Percentiles rank a stretch among this genome's conserved stretches.
These are phyloP conservation scores for Idaea biselata DNA, from an alignment of 2,888 invertebrate species.

Conservation along the genomic window DNA sequence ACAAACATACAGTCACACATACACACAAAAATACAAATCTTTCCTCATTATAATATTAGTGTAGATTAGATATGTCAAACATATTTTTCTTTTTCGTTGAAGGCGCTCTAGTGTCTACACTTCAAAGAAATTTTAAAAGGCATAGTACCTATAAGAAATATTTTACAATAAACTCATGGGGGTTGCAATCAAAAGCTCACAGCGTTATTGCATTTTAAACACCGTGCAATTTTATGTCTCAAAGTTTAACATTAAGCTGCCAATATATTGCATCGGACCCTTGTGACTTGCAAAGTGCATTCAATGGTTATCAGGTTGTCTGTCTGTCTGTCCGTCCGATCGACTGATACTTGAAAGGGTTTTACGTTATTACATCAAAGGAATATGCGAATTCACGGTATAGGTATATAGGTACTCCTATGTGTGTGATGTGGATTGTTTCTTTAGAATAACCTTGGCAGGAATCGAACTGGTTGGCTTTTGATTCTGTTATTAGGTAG, in stretches of 20 bases:
- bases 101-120: no score
- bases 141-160: no score
- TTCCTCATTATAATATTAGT: no score
- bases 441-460: background rate
- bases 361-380: conserved; percentile 17
- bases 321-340: conserved; percentile 21
- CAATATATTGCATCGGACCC: background rate
- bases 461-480: no score
- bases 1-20: no score
- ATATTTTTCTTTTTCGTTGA: no score
- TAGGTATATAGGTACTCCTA: background rate
- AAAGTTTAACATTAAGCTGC: background rate
- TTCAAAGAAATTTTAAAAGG: no score
- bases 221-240: background rate
- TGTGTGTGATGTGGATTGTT: background rate
- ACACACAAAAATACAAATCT: no score
- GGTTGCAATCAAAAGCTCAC: no score
- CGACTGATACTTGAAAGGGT: conserved; percentile 21
- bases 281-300: background rate
- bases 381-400: background rate
- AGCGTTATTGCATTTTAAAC: background rate
- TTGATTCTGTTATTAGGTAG: no score
- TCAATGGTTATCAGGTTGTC: conserved; percentile 9
- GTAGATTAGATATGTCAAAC: no score
- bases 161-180: no score